These are phyloP conservation scores for Ichneumon xanthorius DNA, from an alignment of 2,888 invertebrate genomes.

Conservation along the genomic window DNA sequence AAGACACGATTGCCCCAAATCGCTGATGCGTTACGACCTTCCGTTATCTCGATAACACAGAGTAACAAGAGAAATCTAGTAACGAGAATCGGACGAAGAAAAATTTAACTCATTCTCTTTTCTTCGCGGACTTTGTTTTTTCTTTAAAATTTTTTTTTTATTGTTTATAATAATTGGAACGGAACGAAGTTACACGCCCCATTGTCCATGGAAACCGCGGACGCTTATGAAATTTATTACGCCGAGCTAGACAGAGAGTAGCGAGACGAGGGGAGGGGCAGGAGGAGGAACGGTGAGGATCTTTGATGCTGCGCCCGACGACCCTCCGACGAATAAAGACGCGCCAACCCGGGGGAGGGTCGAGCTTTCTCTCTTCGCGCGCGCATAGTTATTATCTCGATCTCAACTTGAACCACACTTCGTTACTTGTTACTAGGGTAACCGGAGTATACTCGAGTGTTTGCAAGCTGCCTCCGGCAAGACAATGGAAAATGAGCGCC, in stretches of 20 bases:
- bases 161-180: too few relatives aligned
- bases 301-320: slow-evolving; percentile 27
- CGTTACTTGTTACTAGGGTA: slow-evolving; percentile 74
- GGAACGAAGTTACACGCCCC: slow-evolving; percentile 24
- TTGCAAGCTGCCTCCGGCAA: slow-evolving; percentile 64
- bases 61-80: too few relatives aligned
- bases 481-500: slow-evolving; percentile 69
- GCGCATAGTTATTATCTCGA: slow-evolving; percentile 68
- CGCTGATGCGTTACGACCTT: too few relatives aligned
- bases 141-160: too few relatives aligned
- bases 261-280: neutral
- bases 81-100: too few relatives aligned
- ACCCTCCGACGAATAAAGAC: slow-evolving; percentile 58
- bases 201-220: slow-evolving; percentile 55
- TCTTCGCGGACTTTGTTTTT: too few relatives aligned
- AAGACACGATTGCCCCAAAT: too few relatives aligned
- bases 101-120: too few relatives aligned
- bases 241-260: slow-evolving; percentile 24
- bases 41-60: too few relatives aligned
- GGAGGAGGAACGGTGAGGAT: slow-evolving; percentile 36
- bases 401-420: slow-evolving; percentile 74
- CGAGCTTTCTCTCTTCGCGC: slow-evolving; percentile 53
- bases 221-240: slow-evolving; percentile 51
- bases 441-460: slow-evolving; percentile 69
- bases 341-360: slow-evolving; percentile 56